A percentile compares a stretch with the other conserved stretches of the same genome.
These are phyloP conservation scores for Corythoichthys haematopterus DNA, from an alignment of 2,113 vertebrate species.

Conservation along the genomic window DNA sequence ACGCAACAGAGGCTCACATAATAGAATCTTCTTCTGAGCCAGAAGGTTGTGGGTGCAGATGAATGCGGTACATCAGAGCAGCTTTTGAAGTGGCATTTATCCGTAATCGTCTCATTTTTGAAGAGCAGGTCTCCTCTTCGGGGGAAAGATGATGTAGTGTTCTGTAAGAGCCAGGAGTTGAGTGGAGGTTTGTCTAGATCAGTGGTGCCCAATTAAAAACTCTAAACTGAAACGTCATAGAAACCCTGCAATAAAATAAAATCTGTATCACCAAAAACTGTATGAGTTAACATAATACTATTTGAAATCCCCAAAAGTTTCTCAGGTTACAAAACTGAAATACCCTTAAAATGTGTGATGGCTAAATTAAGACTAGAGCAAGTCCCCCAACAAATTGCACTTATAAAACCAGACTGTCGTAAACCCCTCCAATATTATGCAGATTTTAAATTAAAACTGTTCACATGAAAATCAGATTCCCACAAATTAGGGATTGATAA, in stretches of 20 bases:
- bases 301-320: not conserved
- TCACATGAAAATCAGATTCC: no score
- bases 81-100: constrained; percentile 40
- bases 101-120: constrained; percentile 35
- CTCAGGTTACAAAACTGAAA: not conserved
- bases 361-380: no score
- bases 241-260: not conserved
- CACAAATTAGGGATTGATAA: no score
- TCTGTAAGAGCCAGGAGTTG: constrained; percentile 22
- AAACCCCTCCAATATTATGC: no score
- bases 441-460: no score
- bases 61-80: constrained; percentile 15
- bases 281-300: no score
- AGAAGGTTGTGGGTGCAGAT: constrained; percentile 43
- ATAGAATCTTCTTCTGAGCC: constrained; percentile 34
- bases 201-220: not conserved
- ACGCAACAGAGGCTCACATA: constrained; percentile 46
- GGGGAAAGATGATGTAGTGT: constrained; percentile 45
- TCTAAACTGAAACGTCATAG: not conserved
- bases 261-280: no score
- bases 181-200: constrained; percentile 25
- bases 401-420: no score
- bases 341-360: not conserved
- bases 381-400: no score
- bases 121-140: constrained; percentile 50